Percentiles rank a stretch among this genome's conserved stretches.
phyloP scores from a whole-genome alignment of 1,140 invertebrate genomes.

The Drosophila nasuta region DNA sequence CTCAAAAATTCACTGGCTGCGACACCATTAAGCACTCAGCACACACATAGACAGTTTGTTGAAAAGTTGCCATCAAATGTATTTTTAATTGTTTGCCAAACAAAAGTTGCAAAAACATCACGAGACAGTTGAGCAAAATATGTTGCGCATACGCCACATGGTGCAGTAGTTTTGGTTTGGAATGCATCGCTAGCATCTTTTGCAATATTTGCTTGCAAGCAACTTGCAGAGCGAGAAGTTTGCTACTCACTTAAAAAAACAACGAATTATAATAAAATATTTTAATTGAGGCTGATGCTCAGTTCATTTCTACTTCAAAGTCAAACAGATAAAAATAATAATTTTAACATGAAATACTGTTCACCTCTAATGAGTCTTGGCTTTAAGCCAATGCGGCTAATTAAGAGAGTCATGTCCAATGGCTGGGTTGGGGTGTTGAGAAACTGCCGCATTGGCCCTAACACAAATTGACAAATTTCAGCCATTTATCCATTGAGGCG shows the following conservation, averaged over 20 bases:
- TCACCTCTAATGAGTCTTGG: constrained; percentile 16
- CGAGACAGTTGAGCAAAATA: constrained; percentile 8
- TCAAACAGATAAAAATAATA: neutral
- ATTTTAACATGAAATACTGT: neutral
- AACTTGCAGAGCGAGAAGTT: neutral
- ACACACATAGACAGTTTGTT: constrained; percentile 25
- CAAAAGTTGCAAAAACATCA: constrained; percentile 31
- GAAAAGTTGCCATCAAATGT: constrained; percentile 37
- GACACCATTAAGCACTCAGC: constrained; percentile 25
- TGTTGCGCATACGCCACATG: constrained; percentile 40
- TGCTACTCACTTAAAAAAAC: neutral
- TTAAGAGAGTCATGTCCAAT: constrained; percentile 55
- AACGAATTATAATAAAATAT: constrained; percentile 1
- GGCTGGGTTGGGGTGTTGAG: constrained; percentile 37
- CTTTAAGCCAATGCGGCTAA: constrained; percentile 48
- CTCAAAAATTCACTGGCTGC: neutral
- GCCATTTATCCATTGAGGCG: constrained; percentile 65
- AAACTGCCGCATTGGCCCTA: constrained; percentile 74
- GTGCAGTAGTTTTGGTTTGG: neutral
- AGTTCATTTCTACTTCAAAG: neutral
- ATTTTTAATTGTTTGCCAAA: constrained; percentile 44
- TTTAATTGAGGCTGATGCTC: neutral
- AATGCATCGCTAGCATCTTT: constrained; percentile 12
- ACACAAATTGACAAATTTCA: constrained; percentile 79
- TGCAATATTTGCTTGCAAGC: constrained; percentile 6